Base-by-base conservation (phyloP, 1,140 invertebrate genomes). In the Nymphalis io region DNA sequence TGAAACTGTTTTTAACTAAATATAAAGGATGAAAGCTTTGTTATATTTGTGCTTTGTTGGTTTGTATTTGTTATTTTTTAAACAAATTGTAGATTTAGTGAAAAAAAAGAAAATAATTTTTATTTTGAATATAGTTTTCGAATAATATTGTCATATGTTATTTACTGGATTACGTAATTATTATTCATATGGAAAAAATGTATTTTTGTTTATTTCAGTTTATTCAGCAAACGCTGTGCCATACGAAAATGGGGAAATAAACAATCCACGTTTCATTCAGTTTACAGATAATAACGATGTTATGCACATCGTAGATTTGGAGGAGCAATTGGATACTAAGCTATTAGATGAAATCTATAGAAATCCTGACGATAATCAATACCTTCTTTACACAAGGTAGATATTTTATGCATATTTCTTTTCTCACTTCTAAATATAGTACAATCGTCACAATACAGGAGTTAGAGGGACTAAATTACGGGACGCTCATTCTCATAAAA, bases 361-460 rank as follows among this genome's bases (percentile, higher is more conserved):
- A 40, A 80, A 87, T 48, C 76, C 80, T 13, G 27, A 33, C 10
- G 82, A 82, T 55, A 88, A 86, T 67, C 12, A 21, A 44, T 90
- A 88, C 42, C 40, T 79, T 4, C 61, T 90, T 1, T 88, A 68
- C 44, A 90, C 88, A 8, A 87, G 87, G 88, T 90, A 78, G 58
- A 8, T 2, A 38, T 33, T 57, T 3, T 13, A 20, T 44, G 44
- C 15, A 38, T 6, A 39, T 11, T 16, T 16, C 21, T 55, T 15
- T 57, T 15, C 23, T 57, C 18, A 20, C 18, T 20, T 6, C 38
- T 39, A 39, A 6, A 6, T 6, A 39, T 11, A 39, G 11, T 39
- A 6, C 38, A 6, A 39, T 11, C 4, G 4, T 39, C 4, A 6
- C 38, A 39, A 39, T 6, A n/a, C n/a, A n/a, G n/a, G n/a, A n/a